Conservation (phyloP, 2,797 vertebrate genomes). For the Triplophysa yarkandensis region DNA sequence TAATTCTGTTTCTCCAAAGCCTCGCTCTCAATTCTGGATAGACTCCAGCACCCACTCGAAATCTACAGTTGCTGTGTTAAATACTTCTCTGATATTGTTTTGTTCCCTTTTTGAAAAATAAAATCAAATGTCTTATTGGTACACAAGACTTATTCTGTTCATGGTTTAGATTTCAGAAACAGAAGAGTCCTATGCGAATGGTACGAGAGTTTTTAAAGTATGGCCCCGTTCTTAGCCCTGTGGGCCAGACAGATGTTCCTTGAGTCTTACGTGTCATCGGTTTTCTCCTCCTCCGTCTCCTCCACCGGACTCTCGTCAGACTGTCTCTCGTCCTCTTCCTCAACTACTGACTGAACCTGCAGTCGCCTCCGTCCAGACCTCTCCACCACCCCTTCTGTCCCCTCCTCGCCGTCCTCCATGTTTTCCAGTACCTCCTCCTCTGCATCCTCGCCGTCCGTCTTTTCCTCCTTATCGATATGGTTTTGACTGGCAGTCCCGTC, state of each 20-base stretch:
- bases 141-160: slow-evolving; percentile 77
- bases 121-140: slow-evolving; percentile 80
- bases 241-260: slow-evolving; percentile 58
- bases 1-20: slow-evolving; percentile 62
- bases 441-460: slow-evolving; percentile 52
- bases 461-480: slow-evolving; percentile 67
- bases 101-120: slow-evolving; percentile 86
- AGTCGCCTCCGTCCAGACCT: slow-evolving; percentile 66
- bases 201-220: slow-evolving; percentile 49
- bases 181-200: slow-evolving; percentile 63
- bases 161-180: slow-evolving; percentile 72
- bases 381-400: slow-evolving; percentile 67
- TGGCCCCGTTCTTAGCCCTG: slow-evolving; percentile 48
- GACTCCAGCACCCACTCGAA: slow-evolving; percentile 66
- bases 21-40: slow-evolving; percentile 63
- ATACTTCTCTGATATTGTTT: slow-evolving; percentile 76
- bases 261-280: slow-evolving; percentile 76
- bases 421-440: slow-evolving; percentile 53
- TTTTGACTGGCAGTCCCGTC: slow-evolving; percentile 63
- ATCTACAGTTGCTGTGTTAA: slow-evolving; percentile 94
- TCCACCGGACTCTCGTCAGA: slow-evolving; percentile 80
- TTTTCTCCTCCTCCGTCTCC: slow-evolving; percentile 71
- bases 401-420: slow-evolving; percentile 62
- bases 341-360: slow-evolving; percentile 68
- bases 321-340: slow-evolving; percentile 75